Evolutionary conservation across 1,140 invertebrate species (phyloP), one percentile per base, ranked within the genome.

Genomic region (Dendroctonus ponderosae): DNA sequence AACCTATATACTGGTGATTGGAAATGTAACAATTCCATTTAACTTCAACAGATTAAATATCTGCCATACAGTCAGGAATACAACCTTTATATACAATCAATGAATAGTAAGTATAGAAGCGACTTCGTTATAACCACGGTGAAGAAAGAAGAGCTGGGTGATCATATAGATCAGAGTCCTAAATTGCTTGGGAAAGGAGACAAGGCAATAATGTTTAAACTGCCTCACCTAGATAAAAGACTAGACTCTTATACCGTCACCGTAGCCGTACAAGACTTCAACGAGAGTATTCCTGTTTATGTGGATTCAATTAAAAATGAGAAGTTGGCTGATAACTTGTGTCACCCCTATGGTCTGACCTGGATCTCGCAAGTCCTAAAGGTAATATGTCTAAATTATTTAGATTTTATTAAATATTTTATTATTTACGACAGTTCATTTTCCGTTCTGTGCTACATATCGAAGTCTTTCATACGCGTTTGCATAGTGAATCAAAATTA

Each of bases 141-240:
- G 5, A 67, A 71, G 37, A 74, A 70, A 9, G 69, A 59, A 14
- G 64, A 75, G 52, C 8, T 75, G 8, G 72, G 71, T 7, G 66
- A 71, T 58, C 67, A 72, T 51, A 72, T 75, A 43, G 66, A 74
- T 48, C 74, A 75, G 50, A 71, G 46, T 9, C 74, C 71, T 0
- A 70, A 62, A 56, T 43, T 75, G 14, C 41, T 72, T 26, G 66
- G 59, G 2, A 69, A 68, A 59, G 46, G 56, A 0, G 63, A 72
- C 12, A 62, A 66, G 43, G 59, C 64, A 41, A 14, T 71, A 41
- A 49, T 66, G 7, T 74, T 74, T 50, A 68, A 70, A 41, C 40
- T 74, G n/a, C 69, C 72, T 2, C 50, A 46, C 8, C 12, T 71
- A 11, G 71, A 75, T 42, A 52, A 52, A 40, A 60, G 72, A 61